Percentiles rank a stretch among this genome's conserved stretches.
Evolutionary conservation across 2,888 invertebrate species (phyloP).

Genomic region (Acleris literana): DNA sequence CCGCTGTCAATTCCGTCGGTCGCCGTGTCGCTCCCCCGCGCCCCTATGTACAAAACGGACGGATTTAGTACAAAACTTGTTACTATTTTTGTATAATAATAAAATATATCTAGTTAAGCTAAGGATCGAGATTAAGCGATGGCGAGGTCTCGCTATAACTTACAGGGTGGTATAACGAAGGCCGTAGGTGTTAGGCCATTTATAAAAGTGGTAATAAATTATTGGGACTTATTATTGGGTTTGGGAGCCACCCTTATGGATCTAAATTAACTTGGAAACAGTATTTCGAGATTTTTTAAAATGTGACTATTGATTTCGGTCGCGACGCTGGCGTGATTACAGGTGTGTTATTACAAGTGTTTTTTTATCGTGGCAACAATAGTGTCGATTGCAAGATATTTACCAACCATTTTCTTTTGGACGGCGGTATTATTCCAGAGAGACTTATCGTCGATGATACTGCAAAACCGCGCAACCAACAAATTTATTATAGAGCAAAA

Average conservation of each 20-base stretch:
- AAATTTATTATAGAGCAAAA: too few relatives aligned
- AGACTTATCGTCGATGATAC: too few relatives aligned
- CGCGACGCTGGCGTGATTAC: conserved; percentile 8
- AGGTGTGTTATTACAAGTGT: not conserved
- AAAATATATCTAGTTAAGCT: conserved; percentile 72
- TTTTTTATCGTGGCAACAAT: too few relatives aligned
- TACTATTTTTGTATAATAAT: conserved; percentile 82
- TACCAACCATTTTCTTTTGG: too few relatives aligned
- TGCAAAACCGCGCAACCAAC: too few relatives aligned
- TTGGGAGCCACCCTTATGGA: conserved; percentile 20
- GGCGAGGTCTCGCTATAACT: conserved; percentile 43
- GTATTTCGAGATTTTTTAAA: conserved; percentile 23
- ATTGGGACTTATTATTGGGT: conserved; percentile 13
- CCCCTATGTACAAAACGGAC: conserved; percentile 76
- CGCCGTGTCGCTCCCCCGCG: conserved; percentile 61
- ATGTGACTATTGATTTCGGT: conserved; percentile 11
- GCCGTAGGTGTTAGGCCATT: conserved; percentile 23
- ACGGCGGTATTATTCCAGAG: too few relatives aligned
- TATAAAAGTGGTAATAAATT: conserved; percentile 21
- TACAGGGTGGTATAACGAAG: conserved; percentile 32
- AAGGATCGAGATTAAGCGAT: conserved; percentile 51
- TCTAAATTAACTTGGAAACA: conserved; percentile 18
- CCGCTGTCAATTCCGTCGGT: conserved; percentile 27
- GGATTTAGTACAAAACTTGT: conserved; percentile 81
- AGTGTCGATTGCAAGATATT: too few relatives aligned